These are phyloP conservation scores for Nephrotoma flavescens DNA, from an alignment of 2,888 invertebrate species.

Conservation along the genomic window DNA sequence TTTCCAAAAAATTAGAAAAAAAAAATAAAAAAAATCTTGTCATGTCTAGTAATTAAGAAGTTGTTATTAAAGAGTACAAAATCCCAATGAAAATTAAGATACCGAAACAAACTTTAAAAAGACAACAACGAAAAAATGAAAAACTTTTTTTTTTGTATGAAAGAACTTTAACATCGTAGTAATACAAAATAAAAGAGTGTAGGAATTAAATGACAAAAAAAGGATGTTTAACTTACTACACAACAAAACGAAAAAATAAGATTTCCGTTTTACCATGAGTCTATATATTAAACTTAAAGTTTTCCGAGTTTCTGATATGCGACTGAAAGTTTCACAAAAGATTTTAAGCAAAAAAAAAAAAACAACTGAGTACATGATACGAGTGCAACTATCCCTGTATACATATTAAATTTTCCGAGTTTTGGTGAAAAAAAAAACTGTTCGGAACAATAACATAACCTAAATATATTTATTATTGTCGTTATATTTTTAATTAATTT, in stretches of 20 bases:
- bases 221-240: background rate
- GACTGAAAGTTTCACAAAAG: background rate
- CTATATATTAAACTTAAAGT: background rate
- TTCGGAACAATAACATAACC: background rate
- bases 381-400: background rate
- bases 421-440: background rate
- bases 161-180: background rate
- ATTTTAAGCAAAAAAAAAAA: background rate
- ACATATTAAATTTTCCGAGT: background rate
- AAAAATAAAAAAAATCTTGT: background rate
- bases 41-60: background rate
- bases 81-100: background rate
- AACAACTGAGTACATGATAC: background rate
- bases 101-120: background rate
- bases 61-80: background rate
- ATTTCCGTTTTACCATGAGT: background rate
- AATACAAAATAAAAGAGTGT: background rate
- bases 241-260: background rate
- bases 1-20: background rate
- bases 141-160: background rate
- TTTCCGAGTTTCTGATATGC: background rate
- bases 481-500: background rate
- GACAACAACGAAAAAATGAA: background rate
- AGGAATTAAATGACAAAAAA: background rate
- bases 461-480: background rate